Evolutionary conservation across 1,140 invertebrate genomes (phyloP).

Genomic region (Cyrtorhinus lividipennis): DNA sequence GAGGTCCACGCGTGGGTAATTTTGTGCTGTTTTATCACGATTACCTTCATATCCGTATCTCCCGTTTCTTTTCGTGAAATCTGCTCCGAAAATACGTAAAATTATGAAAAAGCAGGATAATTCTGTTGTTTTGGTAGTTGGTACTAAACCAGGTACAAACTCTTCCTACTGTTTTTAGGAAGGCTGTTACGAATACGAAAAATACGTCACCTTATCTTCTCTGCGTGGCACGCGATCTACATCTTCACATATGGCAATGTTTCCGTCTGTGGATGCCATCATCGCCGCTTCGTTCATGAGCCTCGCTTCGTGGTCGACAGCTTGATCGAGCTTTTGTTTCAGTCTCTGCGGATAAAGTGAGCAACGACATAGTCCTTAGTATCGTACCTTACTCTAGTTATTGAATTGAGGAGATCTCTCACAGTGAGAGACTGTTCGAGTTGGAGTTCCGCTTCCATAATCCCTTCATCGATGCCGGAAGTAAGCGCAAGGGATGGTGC

Average conservation of each 20-base stretch:
- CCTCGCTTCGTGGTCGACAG: not conserved
- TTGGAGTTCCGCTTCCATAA: no score
- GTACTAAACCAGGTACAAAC: not conserved
- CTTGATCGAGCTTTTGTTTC: not conserved
- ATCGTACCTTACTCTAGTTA: not conserved
- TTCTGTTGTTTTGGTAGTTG: no score
- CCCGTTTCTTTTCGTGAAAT: not conserved
- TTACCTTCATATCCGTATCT: not conserved
- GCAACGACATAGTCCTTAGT: no score
- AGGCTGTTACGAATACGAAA: not conserved
- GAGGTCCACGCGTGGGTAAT: not conserved
- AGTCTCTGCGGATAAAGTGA: not conserved
- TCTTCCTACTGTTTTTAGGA: not conserved
- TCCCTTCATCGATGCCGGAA: no score
- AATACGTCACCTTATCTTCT: not conserved
- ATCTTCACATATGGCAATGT: no score
- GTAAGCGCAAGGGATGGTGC: no score
- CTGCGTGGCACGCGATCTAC: no score
- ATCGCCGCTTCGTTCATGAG: not conserved
- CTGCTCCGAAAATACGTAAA: not conserved
- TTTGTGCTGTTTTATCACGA: not conserved
- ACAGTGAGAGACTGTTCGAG: no score
- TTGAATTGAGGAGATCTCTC: no score
- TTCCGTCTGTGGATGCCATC: not conserved
- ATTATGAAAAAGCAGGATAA: not conserved